These are phyloP conservation scores for Adelges cooleyi DNA, from an alignment of 1,140 invertebrate species.

Conservation along the genomic window DNA sequence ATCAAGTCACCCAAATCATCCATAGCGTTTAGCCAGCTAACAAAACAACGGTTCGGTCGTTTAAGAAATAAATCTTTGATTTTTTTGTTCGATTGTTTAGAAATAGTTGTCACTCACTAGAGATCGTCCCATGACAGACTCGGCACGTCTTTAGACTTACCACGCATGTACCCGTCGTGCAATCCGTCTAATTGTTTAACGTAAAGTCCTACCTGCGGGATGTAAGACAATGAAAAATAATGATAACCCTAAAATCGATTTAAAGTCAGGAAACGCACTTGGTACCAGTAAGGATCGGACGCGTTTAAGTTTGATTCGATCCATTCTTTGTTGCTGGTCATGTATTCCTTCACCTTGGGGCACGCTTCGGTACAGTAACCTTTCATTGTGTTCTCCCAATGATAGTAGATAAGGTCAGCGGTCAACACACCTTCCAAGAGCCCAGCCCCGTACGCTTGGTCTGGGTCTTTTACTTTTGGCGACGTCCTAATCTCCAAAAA, in stretches of 20 bases:
- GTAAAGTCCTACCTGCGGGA: not conserved
- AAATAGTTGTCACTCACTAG: not conserved
- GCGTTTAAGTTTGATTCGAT: slow-evolving; percentile 43
- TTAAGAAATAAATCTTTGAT: no score
- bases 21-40: not conserved
- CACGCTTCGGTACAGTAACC: slow-evolving; percentile 53
- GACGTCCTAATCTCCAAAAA: slow-evolving; percentile 4
- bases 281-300: slow-evolving; percentile 57
- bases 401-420: slow-evolving; percentile 65
- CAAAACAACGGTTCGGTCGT: not conserved
- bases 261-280: slow-evolving; percentile 41
- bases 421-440: slow-evolving; percentile 70
- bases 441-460: slow-evolving; percentile 75
- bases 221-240: no score
- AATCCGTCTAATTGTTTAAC: slow-evolving; percentile 10
- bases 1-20: not conserved
- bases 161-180: not conserved
- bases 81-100: not conserved
- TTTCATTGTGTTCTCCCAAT: slow-evolving; percentile 64
- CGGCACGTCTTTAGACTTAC: not conserved
- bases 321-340: slow-evolving; percentile 51
- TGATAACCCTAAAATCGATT: no score
- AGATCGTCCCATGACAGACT: not conserved
- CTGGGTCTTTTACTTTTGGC: not conserved
- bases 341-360: slow-evolving; percentile 49